A percentile compares a stretch with the other conserved stretches of the same genome.
Evolutionary conservation across 2,888 invertebrate genomes (phyloP).

Genomic region (Harpagoxenus sublaevis): DNA sequence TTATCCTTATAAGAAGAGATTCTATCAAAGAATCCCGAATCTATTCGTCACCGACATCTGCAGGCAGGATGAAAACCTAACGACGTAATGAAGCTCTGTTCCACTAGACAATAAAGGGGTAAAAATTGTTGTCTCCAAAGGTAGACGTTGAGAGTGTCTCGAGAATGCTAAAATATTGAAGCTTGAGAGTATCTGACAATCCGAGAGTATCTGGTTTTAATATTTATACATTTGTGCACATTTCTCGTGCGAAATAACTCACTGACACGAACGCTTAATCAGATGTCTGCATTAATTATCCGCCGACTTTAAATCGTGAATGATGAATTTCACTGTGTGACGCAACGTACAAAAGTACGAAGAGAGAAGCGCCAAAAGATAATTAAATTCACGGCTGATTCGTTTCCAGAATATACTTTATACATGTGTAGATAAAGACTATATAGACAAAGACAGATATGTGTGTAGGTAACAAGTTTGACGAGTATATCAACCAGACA

Average conservation of each 20-base stretch:
- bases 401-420: constrained; percentile 67
- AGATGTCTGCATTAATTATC: background rate
- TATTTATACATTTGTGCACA: constrained; percentile 23
- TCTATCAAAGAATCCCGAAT: background rate
- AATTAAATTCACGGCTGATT: constrained; percentile 11
- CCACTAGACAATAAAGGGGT: constrained; percentile 44
- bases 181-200: constrained; percentile 34
- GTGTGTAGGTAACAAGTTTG: constrained; percentile 68
- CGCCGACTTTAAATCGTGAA: background rate
- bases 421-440: constrained; percentile 74
- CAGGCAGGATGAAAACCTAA: background rate
- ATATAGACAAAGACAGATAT: constrained; percentile 61
- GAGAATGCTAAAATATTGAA: constrained; percentile 9
- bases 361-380: background rate
- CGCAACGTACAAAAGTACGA: constrained; percentile 4
- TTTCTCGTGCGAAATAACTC: background rate
- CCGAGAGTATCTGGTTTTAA: constrained; percentile 31
- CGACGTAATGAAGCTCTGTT: constrained; percentile 22
- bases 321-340: background rate
- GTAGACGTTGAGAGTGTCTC: background rate
- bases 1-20: background rate
- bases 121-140: constrained; percentile 4
- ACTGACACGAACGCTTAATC: constrained; percentile 11
- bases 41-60: background rate
- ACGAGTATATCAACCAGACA: constrained; percentile 30